Evolutionary conservation across 2,797 vertebrate species (phyloP).

Genomic region (Emydoidea blandingii): DNA sequence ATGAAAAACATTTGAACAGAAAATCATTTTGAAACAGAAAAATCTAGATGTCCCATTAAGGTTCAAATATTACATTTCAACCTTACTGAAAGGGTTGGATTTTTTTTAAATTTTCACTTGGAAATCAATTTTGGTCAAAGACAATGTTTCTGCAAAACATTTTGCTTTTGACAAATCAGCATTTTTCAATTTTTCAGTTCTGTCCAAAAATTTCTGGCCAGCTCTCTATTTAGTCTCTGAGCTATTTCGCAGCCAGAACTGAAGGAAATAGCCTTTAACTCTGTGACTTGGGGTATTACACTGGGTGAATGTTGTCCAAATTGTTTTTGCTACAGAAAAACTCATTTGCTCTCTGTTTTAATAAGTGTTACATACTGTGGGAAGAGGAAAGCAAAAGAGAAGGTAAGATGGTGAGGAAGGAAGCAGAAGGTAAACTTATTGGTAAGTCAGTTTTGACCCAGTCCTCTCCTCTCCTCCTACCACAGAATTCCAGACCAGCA

Average conservation of each 20-base stretch:
- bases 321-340: neutral
- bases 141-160: neutral
- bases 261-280: no score
- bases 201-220: neutral
- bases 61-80: neutral
- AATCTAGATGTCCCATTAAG: neutral
- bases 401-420: neutral
- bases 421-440: neutral
- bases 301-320: neutral
- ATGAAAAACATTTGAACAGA: neutral
- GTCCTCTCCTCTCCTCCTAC: neutral
- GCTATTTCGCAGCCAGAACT: neutral
- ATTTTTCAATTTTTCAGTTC: neutral
- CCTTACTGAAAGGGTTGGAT: neutral
- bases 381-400: fast-evolving
- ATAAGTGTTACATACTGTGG: fast-evolving
- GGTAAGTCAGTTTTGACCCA: neutral
- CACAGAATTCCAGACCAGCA: neutral
- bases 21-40: neutral
- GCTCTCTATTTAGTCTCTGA: neutral
- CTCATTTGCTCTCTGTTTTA: neutral
- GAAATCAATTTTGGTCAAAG: neutral
- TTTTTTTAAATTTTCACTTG: neutral
- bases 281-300: no score
- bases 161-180: neutral